Conservation (phyloP, 2,797 vertebrate genomes). For the Anguilla marmorata region DNA sequence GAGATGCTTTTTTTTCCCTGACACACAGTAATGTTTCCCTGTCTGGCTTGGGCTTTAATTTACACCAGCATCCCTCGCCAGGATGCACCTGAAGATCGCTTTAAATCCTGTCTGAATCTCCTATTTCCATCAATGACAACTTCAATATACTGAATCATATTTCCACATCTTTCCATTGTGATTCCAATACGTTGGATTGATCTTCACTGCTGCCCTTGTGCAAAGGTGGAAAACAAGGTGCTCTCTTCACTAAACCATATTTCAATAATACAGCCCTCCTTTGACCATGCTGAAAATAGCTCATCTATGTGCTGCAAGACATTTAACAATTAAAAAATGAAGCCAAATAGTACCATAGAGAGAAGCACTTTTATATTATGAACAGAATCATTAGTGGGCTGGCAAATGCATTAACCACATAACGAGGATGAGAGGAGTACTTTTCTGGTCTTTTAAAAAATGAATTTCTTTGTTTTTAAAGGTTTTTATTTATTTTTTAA, state of each 20-base stretch:
- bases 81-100: neutral
- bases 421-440: neutral
- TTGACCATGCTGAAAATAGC: neutral
- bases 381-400: neutral
- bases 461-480: constrained; percentile 52
- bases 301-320: neutral
- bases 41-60: neutral
- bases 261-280: neutral
- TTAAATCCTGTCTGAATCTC: constrained; percentile 57
- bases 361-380: neutral
- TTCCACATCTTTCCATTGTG: constrained; percentile 75
- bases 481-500: constrained; percentile 52
- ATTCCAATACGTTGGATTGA: constrained; percentile 75
- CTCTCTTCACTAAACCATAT: neutral
- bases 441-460: neutral
- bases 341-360: neutral
- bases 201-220: constrained; percentile 51
- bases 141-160: constrained; percentile 70
- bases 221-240: neutral
- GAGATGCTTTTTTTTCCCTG: neutral
- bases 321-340: neutral
- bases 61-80: neutral
- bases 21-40: neutral
- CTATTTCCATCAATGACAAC: constrained; percentile 53
- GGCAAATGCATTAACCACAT: neutral